These are phyloP conservation scores for Drosophila elegans DNA, from an alignment of 1,140 invertebrate species.

Conservation along the genomic window DNA sequence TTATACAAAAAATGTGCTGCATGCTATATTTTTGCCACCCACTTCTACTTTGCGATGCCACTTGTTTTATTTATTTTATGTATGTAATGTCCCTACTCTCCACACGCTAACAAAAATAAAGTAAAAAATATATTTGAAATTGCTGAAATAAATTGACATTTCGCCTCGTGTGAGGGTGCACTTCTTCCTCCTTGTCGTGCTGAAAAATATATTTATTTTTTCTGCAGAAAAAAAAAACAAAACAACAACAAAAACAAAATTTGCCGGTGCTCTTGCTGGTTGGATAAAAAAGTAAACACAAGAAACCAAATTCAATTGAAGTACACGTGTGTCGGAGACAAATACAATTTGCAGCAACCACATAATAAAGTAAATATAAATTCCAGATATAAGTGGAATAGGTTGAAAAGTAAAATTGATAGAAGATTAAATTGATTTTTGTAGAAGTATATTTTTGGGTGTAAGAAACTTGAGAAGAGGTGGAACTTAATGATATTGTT, in stretches of 20 bases:
- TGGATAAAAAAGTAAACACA: slow-evolving; percentile 44
- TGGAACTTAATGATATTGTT: background rate
- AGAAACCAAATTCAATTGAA: slow-evolving; percentile 41
- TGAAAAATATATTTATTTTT: slow-evolving; percentile 21
- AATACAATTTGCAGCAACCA: slow-evolving; percentile 14
- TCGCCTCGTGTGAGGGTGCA: slow-evolving; percentile 17
- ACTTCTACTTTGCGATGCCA: slow-evolving; percentile 1
- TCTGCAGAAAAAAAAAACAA: slow-evolving; percentile 23
- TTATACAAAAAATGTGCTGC: slow-evolving; percentile 36
- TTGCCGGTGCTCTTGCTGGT: slow-evolving; percentile 16
- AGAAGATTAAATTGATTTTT: background rate
- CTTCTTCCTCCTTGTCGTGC: slow-evolving; percentile 15
- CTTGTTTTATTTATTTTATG: slow-evolving; percentile 32
- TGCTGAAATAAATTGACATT: slow-evolving; percentile 59
- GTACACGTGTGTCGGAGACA: slow-evolving; percentile 20
- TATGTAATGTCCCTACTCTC: slow-evolving; percentile 19
- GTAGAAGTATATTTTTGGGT: background rate
- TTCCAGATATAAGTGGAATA: background rate
- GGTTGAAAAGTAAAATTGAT: background rate
- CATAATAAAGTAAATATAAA: background rate
- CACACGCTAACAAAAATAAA: slow-evolving; percentile 22
- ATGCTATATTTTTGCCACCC: slow-evolving; percentile 10
- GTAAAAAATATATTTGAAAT: slow-evolving; percentile 26
- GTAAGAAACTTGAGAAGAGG: background rate
- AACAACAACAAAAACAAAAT: slow-evolving; percentile 19